These are phyloP conservation scores for Dicrurus megarhynchus DNA, from an alignment of 2,113 vertebrate species.

Conservation along the genomic window DNA sequence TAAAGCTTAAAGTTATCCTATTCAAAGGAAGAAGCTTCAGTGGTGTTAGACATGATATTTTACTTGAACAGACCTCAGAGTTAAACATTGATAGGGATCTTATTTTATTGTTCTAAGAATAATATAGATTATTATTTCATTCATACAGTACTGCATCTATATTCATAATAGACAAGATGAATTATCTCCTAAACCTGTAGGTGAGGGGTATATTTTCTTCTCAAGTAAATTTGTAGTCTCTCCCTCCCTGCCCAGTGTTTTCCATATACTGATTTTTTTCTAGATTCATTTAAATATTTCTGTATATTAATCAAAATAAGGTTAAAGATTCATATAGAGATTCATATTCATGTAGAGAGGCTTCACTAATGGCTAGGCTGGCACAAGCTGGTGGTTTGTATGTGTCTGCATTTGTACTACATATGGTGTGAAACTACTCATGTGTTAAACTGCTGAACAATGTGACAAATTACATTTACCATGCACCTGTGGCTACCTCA, in stretches of 20 bases:
- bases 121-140: background rate
- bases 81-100: background rate
- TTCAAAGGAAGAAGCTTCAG: background rate
- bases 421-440: conserved; percentile 31
- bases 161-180: background rate
- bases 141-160: background rate
- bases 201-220: background rate
- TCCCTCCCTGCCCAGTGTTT: background rate
- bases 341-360: background rate
- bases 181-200: background rate
- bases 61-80: background rate
- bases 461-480: conserved; percentile 60
- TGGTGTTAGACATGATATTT: background rate
- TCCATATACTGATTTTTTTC: background rate
- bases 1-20: background rate
- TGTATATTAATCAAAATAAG: background rate
- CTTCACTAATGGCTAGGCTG: background rate
- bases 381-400: background rate
- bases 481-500: conserved; percentile 53
- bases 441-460: conserved; percentile 54
- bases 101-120: background rate
- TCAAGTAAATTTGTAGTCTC: background rate
- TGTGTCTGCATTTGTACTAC: background rate
- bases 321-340: background rate
- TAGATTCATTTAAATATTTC: background rate